Conservation (phyloP, 2,113 vertebrate genomes). For the Choloepus hoffmanni region DNA sequence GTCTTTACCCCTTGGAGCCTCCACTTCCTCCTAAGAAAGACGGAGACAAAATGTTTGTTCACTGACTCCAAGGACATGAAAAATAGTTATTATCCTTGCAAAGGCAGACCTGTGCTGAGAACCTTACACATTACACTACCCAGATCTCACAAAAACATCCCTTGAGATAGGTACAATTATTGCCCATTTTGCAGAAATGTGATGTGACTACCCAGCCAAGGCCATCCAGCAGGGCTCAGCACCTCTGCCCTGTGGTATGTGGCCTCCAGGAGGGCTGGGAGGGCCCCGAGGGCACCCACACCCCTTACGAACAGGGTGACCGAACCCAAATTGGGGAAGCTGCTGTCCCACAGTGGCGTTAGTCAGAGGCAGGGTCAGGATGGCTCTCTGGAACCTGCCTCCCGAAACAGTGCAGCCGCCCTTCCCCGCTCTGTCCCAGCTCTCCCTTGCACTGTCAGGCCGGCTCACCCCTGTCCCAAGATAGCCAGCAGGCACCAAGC, state of each 20-base stretch:
- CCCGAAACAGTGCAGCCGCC: not conserved
- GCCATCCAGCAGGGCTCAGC: not conserved
- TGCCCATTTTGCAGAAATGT: not conserved
- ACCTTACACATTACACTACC: not conserved
- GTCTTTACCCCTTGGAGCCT: not conserved
- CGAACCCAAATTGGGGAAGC: not conserved
- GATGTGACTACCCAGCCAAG: not conserved
- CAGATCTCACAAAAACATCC: not conserved
- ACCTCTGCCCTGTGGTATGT: not conserved
- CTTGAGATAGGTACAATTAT: not conserved
- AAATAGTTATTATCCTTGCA: not conserved
- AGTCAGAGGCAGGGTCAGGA: not conserved
- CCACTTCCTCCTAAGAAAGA: conserved; percentile 25
- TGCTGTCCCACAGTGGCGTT: not conserved
- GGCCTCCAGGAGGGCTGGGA: not conserved
- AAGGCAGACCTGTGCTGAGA: not conserved
- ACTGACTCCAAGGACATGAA: not conserved
- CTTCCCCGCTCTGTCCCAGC: not conserved
- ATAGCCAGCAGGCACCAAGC: not conserved
- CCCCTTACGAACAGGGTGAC: not conserved
- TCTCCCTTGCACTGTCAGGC: not conserved
- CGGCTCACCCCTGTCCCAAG: not conserved
- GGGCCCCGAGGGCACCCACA: not conserved
- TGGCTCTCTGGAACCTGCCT: not conserved
- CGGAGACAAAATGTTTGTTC: conserved; percentile 36